phyloP scores from a whole-genome alignment of 2,888 invertebrate genomes.

The Ormia ochracea region DNA sequence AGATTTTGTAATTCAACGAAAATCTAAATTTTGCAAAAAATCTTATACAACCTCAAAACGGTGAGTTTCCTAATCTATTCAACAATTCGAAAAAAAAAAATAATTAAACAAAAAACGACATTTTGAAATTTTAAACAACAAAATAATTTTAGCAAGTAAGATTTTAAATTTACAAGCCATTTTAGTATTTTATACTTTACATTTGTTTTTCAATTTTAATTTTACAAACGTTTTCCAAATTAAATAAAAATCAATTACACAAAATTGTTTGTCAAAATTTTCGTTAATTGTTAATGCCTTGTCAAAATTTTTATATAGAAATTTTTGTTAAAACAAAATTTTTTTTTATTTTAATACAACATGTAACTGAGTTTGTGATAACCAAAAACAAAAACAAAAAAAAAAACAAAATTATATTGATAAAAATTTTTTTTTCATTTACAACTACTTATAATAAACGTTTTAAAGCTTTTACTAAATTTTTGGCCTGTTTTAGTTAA shows the following conservation, averaged over 20 bases:
- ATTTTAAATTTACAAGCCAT: slow-evolving; percentile 7
- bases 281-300: slow-evolving; percentile 75
- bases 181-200: slow-evolving; percentile 36
- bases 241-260: neutral
- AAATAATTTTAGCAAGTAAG: slow-evolving; percentile 52
- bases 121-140: neutral
- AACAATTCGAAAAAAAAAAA: slow-evolving; percentile 25
- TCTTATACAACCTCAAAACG: slow-evolving; percentile 67
- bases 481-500: slow-evolving; percentile 61
- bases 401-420: slow-evolving; percentile 44
- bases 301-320: slow-evolving; percentile 70
- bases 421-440: slow-evolving; percentile 50
- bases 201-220: slow-evolving; percentile 51
- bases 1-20: slow-evolving; percentile 18
- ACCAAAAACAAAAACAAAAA: too few species aligned
- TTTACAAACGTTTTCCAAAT: slow-evolving; percentile 11
- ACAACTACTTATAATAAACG: slow-evolving; percentile 41
- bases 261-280: slow-evolving; percentile 69
- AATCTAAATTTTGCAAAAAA: slow-evolving; percentile 55
- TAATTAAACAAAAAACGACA: slow-evolving; percentile 36
- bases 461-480: slow-evolving; percentile 56
- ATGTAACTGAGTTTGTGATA: slow-evolving; percentile 78
- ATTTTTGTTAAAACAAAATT: slow-evolving; percentile 53
- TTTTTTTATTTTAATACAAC: slow-evolving; percentile 72
- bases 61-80: slow-evolving; percentile 74